Percentiles rank a stretch among this genome's conserved stretches.
These are phyloP conservation scores for Synergus umbraculus DNA, from an alignment of 2,888 invertebrate genomes.

Conservation along the genomic window DNA sequence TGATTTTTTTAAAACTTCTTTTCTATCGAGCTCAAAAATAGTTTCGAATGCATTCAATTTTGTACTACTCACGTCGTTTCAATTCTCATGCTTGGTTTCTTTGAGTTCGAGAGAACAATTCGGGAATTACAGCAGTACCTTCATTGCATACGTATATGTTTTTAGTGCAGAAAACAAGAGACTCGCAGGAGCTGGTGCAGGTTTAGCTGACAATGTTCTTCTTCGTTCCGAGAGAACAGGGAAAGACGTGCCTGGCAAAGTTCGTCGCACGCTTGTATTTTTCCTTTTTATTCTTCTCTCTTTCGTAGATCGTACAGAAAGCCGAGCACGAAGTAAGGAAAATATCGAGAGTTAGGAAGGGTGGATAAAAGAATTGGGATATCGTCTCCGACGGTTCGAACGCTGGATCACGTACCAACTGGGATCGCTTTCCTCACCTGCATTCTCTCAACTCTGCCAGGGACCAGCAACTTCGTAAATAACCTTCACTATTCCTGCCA, in stretches of 20 bases:
- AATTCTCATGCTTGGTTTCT: neutral
- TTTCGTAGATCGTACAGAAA: slow-evolving; percentile 25
- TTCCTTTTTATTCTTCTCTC: slow-evolving; percentile 4
- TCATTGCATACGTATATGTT: slow-evolving; percentile 25
- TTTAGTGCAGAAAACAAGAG: slow-evolving; percentile 15
- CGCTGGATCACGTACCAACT: slow-evolving; percentile 39
- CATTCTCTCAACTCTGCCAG: slow-evolving; percentile 19
- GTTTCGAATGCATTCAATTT: slow-evolving; percentile 6
- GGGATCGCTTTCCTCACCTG: slow-evolving; percentile 26
- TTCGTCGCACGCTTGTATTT: slow-evolving; percentile 10
- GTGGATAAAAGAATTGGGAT: slow-evolving; percentile 36
- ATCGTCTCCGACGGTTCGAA: slow-evolving; percentile 28
- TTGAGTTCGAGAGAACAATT: slow-evolving; percentile 18
- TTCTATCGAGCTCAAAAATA: neutral
- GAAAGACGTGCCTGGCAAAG: slow-evolving; percentile 37
- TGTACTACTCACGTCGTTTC: neutral
- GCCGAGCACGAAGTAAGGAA: slow-evolving; percentile 37
- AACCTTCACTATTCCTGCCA: slow-evolving; percentile 18
- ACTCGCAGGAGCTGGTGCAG: slow-evolving; percentile 2
- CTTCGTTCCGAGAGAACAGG: slow-evolving; percentile 20
- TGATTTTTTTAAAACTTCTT: neutral
- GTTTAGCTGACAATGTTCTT: slow-evolving; percentile 40
- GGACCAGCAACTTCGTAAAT: slow-evolving; percentile 22
- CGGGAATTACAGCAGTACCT: slow-evolving; percentile 22
- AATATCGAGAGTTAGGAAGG: slow-evolving; percentile 29